These are phyloP conservation scores for Osmerus eperlanus DNA, from an alignment of 2,113 vertebrate species.

Conservation along the genomic window DNA sequence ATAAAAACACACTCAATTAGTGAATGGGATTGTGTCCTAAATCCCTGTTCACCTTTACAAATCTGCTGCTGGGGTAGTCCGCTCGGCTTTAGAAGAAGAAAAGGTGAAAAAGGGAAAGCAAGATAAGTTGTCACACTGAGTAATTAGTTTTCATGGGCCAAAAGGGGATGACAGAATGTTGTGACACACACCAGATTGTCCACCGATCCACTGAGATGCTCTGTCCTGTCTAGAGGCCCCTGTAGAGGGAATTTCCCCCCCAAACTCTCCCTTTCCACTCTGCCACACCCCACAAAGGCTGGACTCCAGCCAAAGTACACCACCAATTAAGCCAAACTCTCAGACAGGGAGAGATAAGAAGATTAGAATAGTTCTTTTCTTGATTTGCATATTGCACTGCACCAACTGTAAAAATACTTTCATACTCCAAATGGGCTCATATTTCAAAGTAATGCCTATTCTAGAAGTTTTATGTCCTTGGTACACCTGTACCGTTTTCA, in stretches of 20 bases:
- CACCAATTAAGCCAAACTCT: neutral
- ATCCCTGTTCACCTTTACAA: constrained; percentile 5
- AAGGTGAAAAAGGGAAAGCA: constrained; percentile 6
- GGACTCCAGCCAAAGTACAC: neutral
- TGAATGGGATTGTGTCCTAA: neutral
- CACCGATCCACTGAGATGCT: constrained; percentile 39
- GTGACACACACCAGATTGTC: constrained; percentile 48
- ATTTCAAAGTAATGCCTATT: neutral
- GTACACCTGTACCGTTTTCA: neutral
- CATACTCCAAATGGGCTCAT: neutral
- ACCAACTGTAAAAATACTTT: neutral
- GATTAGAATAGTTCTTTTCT: neutral
- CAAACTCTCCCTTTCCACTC: neutral
- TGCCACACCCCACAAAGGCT: neutral
- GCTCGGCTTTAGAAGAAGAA: neutral
- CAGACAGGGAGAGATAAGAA: neutral
- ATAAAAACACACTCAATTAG: constrained; percentile 18
- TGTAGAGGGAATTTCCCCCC: constrained; percentile 21
- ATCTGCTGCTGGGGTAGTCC: neutral
- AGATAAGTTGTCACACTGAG: constrained; percentile 37
- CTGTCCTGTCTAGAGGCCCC: constrained; percentile 35
- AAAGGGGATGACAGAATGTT: constrained; percentile 36
- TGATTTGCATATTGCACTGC: neutral
- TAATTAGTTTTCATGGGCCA: constrained; percentile 51
- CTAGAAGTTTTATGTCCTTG: neutral